Conservation (phyloP, 2,888 invertebrate genomes). For the Scelioninae gen. 1 region DNA sequence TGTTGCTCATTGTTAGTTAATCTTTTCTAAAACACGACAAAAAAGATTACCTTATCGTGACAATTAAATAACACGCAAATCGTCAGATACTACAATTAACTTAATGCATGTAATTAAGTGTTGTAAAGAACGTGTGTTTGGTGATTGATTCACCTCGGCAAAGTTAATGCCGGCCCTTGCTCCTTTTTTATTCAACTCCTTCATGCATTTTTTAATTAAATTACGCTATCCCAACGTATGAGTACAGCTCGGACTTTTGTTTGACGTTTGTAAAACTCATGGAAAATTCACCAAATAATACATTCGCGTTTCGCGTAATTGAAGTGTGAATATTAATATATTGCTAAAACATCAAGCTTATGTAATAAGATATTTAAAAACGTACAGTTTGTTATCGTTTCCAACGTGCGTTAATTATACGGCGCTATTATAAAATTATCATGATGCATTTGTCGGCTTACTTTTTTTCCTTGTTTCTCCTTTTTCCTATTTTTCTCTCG, state of each 20-base stretch:
- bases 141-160: slow-evolving; percentile 32
- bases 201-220: slow-evolving; percentile 38
- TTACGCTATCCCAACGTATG: slow-evolving; percentile 9
- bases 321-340: slow-evolving; percentile 63
- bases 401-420: slow-evolving; percentile 53
- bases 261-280: slow-evolving; percentile 42
- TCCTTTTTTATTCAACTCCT: too few relatives aligned
- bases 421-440: slow-evolving; percentile 61
- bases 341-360: slow-evolving; percentile 56
- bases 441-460: slow-evolving; percentile 33
- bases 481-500: not conserved
- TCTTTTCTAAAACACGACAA: slow-evolving; percentile 33
- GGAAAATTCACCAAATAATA: slow-evolving; percentile 47
- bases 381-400: slow-evolving; percentile 52
- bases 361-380: slow-evolving; percentile 63
- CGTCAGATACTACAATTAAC: slow-evolving; percentile 40
- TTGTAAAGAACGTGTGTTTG: slow-evolving; percentile 27
- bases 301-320: slow-evolving; percentile 48
- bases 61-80: slow-evolving; percentile 56
- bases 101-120: slow-evolving; percentile 49
- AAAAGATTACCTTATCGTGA: slow-evolving; percentile 30
- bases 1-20: slow-evolving; percentile 39
- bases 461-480: slow-evolving; percentile 7
- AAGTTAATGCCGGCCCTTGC: not conserved
- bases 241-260: slow-evolving; percentile 28